Evolutionary conservation across 2,113 vertebrate species (phyloP).

Genomic region (Pantherophis guttatus): DNA sequence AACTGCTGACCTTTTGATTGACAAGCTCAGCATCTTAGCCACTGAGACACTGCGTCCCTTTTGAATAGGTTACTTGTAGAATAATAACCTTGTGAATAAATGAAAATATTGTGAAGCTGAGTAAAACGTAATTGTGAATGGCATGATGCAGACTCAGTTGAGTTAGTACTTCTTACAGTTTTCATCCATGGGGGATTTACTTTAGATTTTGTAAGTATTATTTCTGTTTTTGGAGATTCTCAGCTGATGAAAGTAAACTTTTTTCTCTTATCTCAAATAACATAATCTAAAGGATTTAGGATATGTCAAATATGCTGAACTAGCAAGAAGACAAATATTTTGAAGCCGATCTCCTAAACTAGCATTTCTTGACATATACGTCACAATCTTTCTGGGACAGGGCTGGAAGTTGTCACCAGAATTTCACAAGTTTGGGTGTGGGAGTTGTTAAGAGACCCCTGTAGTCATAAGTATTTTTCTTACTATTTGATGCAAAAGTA

Average conservation of each 20-base stretch:
- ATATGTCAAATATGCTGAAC: background rate
- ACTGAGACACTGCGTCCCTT: background rate
- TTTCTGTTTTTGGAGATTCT: slow-evolving; percentile 32
- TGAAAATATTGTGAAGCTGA: slow-evolving; percentile 2
- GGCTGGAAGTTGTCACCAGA: background rate
- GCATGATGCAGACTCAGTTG: slow-evolving; percentile 6
- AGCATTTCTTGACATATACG: background rate
- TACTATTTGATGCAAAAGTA: background rate
- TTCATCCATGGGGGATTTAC: slow-evolving; percentile 20
- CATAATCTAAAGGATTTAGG: slow-evolving; percentile 20
- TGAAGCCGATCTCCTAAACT: background rate
- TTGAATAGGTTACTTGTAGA: slow-evolving; percentile 21
- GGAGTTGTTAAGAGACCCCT: background rate
- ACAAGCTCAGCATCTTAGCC: no score
- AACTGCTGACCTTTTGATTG: no score
- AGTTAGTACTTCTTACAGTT: slow-evolving; percentile 16
- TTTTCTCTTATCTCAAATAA: slow-evolving; percentile 28
- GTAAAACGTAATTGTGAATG: slow-evolving; percentile 4
- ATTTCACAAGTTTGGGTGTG: background rate
- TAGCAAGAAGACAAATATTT: background rate
- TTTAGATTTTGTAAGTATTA: slow-evolving; percentile 23
- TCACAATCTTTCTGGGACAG: background rate
- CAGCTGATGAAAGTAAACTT: background rate
- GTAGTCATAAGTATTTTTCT: background rate
- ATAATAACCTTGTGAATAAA: slow-evolving; percentile 43